A percentile compares a stretch with the other conserved stretches of the same genome.
Evolutionary conservation across 2,888 invertebrate genomes (phyloP).

Genomic region (Drosophila subsilvestris): DNA sequence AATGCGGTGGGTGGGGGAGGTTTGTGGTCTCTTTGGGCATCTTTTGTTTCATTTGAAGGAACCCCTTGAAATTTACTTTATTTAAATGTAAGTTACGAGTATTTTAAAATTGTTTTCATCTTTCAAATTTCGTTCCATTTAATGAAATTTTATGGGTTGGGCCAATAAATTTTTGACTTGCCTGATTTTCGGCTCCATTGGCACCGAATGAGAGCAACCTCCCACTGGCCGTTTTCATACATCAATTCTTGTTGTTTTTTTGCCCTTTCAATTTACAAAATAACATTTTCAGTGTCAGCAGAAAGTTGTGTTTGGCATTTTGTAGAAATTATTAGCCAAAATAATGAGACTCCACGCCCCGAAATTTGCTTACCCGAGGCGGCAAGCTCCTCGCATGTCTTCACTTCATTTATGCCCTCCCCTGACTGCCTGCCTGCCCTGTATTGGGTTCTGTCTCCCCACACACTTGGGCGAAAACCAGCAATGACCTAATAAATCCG

Average conservation of each 20-base stretch:
- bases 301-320: conserved; percentile 51
- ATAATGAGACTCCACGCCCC: conserved; percentile 51
- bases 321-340: conserved; percentile 57
- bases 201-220: not conserved
- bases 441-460: not conserved
- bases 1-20: no score
- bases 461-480: conserved; percentile 13
- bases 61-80: no score
- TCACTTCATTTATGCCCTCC: conserved; percentile 54
- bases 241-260: not conserved
- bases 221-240: conserved; percentile 10
- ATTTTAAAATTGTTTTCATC: not conserved
- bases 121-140: not conserved
- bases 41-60: no score
- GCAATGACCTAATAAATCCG: conserved; percentile 76
- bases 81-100: no score
- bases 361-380: conserved; percentile 15
- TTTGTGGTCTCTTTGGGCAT: no score
- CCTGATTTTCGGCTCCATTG: not conserved
- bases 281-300: conserved; percentile 67
- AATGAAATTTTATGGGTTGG: not conserved
- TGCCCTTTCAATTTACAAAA: conserved; percentile 61
- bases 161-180: not conserved
- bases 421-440: no score
- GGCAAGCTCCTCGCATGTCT: conserved; percentile 45